phyloP scores from a whole-genome alignment of 2,113 vertebrate species.

The Helogale parvula region DNA sequence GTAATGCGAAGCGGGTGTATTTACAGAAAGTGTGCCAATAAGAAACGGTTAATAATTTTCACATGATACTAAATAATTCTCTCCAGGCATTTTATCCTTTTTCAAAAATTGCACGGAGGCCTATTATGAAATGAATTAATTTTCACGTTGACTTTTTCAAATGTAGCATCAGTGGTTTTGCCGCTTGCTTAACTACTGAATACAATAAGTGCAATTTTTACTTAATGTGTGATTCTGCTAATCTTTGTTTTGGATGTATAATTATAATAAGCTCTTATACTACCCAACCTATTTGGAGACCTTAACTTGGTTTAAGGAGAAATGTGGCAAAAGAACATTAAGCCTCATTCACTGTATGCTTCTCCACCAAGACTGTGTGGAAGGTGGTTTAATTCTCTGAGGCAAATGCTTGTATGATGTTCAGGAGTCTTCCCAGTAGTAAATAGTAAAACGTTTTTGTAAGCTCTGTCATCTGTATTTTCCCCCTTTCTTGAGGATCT shows the following conservation, averaged over 20 bases:
- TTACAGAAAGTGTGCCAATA: constrained; percentile 57
- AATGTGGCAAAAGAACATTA: not conserved
- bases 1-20: constrained; percentile 15
- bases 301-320: not conserved
- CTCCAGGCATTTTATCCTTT: constrained; percentile 11
- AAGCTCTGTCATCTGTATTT: not conserved
- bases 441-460: not conserved
- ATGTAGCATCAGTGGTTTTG: not conserved
- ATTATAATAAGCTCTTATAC: not conserved
- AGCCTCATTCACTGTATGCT: not conserved
- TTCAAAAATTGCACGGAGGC: constrained; percentile 28
- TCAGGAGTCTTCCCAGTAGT: not conserved
- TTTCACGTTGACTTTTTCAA: constrained; percentile 45
- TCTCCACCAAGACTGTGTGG: not conserved
- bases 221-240: constrained; percentile 22
- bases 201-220: constrained; percentile 29
- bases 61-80: constrained; percentile 48
- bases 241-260: constrained; percentile 8
- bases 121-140: constrained; percentile 60
- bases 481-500: not conserved
- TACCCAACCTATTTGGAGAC: not conserved
- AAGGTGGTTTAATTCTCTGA: not conserved
- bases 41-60: constrained; percentile 64
- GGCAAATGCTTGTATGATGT: not conserved
- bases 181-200: not conserved